A percentile compares a stretch with the other conserved stretches of the same genome.
phyloP scores from a whole-genome alignment of 1,140 invertebrate species.

The Pararge aegeria region DNA sequence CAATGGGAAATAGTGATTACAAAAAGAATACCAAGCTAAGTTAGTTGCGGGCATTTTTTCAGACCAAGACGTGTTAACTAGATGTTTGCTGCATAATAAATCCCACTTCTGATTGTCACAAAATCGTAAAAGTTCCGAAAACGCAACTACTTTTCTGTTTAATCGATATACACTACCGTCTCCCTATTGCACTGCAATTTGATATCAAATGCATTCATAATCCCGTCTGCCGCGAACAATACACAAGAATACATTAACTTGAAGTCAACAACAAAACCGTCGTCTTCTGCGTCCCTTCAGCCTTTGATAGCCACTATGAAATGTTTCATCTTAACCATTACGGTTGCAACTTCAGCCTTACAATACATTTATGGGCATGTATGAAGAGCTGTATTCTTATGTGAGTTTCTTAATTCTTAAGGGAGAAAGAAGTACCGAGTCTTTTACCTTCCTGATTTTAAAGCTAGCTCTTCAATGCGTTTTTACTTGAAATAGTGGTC shows the following conservation, averaged over 20 bases:
- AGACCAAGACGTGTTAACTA: too few relatives aligned
- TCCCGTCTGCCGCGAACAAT: slow-evolving; percentile 63
- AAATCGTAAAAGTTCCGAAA: too few relatives aligned
- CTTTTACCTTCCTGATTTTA: too few relatives aligned
- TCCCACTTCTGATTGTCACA: too few relatives aligned
- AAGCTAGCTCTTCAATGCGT: too few relatives aligned
- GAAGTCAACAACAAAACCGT: slow-evolving; percentile 50
- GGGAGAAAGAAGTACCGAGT: neutral
- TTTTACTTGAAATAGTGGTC: too few relatives aligned
- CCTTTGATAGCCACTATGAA: slow-evolving; percentile 40
- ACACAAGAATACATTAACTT: slow-evolving; percentile 64
- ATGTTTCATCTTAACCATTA: slow-evolving; percentile 10
- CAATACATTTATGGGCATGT: slow-evolving; percentile 1
- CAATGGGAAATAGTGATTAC: too few relatives aligned
- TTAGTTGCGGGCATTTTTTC: too few relatives aligned
- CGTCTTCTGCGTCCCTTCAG: slow-evolving; percentile 35
- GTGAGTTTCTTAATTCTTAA: neutral
- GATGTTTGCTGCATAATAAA: too few relatives aligned
- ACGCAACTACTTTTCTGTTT: too few relatives aligned
- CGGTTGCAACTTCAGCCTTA: neutral
- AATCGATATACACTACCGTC: slow-evolving; percentile 15
- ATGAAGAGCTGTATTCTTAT: neutral
- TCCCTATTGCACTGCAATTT: slow-evolving; percentile 36
- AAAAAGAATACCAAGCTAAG: too few relatives aligned
- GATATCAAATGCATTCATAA: slow-evolving; percentile 51